Base-by-base conservation (phyloP, 23 tunicate species). In the Styela clava region DNA sequence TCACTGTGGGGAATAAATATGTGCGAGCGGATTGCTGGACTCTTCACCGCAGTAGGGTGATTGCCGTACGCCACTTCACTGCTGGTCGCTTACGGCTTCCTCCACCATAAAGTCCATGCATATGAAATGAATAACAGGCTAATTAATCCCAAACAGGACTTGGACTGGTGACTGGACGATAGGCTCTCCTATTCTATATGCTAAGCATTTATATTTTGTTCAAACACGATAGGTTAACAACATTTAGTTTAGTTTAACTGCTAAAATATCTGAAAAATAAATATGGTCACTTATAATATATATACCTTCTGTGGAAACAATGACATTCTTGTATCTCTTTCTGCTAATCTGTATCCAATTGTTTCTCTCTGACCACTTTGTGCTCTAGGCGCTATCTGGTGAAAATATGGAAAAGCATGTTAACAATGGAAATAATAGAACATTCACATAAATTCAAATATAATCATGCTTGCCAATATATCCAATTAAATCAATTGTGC, bases 261-360 rank as follows among this genome's bases (percentile, higher is more conserved):
- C n/a, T n/a, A n/a, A n/a, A n/a, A n/a, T n/a, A n/a, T n/a, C n/a
- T n/a, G n/a, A n/a, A n/a, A n/a, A n/a, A n/a, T n/a, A n/a, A n/a
- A n/a, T n/a, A n/a, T n/a, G n/a, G n/a, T n/a, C n/a, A n/a, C n/a
- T n/a, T n/a, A n/a, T n/a, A n/a, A n/a, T n/a, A n/a, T n/a, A 44
- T 56, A 12, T 76, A 76, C 81, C 35, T 36, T 52, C n/a, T 81
- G 73, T 7, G 89, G 89, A 79, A 52, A 80, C 21, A 86, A 61
- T 22, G 74, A 79, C 68, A 86, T 31, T n/a, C 89, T 52, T 62
- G 31, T 25, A 63, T 86, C 89, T 31, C 89, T 61, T 86, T 86
- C 84, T 24, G 74, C 65, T 25, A 86, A 44, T 56, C 89, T 33
- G 25, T 21, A 27, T 23, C 64, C 81, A 34, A 71, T 33, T 3